phyloP scores from a whole-genome alignment of 2,888 invertebrate genomes.

The Thereva nobilitata region DNA sequence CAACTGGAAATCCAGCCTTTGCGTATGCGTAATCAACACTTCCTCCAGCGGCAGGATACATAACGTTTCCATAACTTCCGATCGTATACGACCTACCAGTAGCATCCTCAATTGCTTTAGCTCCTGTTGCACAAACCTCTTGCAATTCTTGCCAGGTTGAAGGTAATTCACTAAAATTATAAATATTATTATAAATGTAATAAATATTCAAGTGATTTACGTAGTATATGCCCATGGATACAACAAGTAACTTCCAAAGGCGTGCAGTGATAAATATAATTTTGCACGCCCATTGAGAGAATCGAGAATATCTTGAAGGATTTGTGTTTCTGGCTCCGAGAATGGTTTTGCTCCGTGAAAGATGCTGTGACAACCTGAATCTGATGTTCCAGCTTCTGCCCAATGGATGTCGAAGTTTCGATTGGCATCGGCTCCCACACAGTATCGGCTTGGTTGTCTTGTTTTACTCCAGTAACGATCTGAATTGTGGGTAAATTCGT shows the following conservation, averaged over 20 bases:
- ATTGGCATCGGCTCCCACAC: slow-evolving; percentile 75
- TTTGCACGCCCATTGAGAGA: slow-evolving; percentile 52
- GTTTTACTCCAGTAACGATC: slow-evolving; percentile 70
- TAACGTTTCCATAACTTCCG: slow-evolving; percentile 59
- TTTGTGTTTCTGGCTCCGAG: slow-evolving; percentile 69
- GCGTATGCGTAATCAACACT: slow-evolving; percentile 69
- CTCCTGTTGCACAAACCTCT: slow-evolving; percentile 53
- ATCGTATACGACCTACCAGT: slow-evolving; percentile 54
- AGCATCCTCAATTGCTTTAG: slow-evolving; percentile 52
- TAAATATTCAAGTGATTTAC: slow-evolving; percentile 50
- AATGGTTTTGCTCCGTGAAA: slow-evolving; percentile 67
- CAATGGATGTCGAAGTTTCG: slow-evolving; percentile 75
- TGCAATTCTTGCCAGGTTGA: slow-evolving; percentile 57
- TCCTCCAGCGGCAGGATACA: slow-evolving; percentile 64
- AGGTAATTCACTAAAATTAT: slow-evolving; percentile 52
- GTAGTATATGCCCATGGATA: slow-evolving; percentile 70
- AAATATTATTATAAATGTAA: not conserved
- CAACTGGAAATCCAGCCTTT: slow-evolving; percentile 61
- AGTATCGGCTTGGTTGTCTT: slow-evolving; percentile 61
- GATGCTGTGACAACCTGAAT: slow-evolving; percentile 62
- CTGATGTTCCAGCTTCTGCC: slow-evolving; percentile 62
- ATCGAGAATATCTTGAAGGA: slow-evolving; percentile 56
- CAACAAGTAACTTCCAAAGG: slow-evolving; percentile 71
- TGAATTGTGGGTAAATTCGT: slow-evolving; percentile 62
- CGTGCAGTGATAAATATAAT: slow-evolving; percentile 74